Evolutionary conservation across 2,113 vertebrate genomes (phyloP).

Genomic region (Larimichthys polyactis): DNA sequence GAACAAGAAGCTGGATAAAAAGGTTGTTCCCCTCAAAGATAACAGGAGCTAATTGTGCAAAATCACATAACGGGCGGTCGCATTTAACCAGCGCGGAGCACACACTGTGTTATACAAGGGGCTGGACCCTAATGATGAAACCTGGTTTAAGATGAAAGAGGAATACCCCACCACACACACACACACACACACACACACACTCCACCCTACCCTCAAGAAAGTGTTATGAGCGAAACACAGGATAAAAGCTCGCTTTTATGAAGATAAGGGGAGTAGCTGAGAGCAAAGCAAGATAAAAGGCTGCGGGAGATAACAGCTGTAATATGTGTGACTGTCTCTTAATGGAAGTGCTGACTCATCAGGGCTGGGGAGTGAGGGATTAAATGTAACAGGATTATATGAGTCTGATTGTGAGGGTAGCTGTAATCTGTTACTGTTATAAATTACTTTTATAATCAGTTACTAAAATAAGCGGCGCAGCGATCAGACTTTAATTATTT

Average conservation of each 20-base stretch:
- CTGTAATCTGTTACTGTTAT: conserved; percentile 36
- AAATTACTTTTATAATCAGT: conserved; percentile 13
- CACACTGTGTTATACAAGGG: not conserved
- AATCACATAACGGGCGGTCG: conserved; percentile 31
- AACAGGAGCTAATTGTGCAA: conserved; percentile 48
- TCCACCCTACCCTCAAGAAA: conserved; percentile 40
- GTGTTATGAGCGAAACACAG: conserved; percentile 44
- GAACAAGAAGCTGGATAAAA: conserved; percentile 42
- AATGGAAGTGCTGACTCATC: conserved; percentile 71
- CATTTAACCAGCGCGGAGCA: conserved; percentile 17
- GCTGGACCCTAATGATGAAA: conserved; percentile 27
- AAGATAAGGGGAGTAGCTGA: conserved; percentile 63
- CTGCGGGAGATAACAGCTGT: conserved; percentile 56
- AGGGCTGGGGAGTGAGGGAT: conserved; percentile 27
- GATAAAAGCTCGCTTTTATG: conserved; percentile 61
- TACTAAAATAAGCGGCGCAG: conserved; percentile 39
- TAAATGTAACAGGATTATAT: conserved; percentile 64
- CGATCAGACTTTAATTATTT: conserved; percentile 45
- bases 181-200: conserved; percentile 29
- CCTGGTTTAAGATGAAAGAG: conserved; percentile 26
- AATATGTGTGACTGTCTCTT: conserved; percentile 69
- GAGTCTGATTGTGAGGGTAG: conserved; percentile 15
- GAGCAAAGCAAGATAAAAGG: conserved; percentile 66
- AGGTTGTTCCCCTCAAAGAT: conserved; percentile 47
- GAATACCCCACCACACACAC: not conserved